Conservation (phyloP, 1,140 invertebrate species). For the Popillia japonica region DNA sequence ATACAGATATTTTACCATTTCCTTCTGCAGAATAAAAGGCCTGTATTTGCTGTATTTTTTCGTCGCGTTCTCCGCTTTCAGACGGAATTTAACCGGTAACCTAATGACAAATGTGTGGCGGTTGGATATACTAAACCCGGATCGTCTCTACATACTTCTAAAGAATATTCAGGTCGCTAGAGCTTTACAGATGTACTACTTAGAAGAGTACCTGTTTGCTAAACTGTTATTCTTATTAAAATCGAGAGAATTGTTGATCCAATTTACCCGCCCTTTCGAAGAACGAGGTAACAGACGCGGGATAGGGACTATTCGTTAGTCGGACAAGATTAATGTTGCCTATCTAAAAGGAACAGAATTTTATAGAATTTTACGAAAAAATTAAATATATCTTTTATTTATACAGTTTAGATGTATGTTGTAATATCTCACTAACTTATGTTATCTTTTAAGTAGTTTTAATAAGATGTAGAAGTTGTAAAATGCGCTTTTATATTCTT, state of each 20-base stretch:
- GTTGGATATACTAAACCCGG: conserved; percentile 71
- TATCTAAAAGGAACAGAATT: not conserved
- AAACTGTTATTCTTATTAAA: conserved; percentile 97
- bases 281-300: not conserved
- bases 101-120: conserved; percentile 42
- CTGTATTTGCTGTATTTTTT: conserved; percentile 47
- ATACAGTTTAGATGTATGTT: not conserved
- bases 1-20: too few relatives aligned
- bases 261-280: conserved; percentile 40
- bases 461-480: not conserved
- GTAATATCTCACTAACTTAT: not conserved
- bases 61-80: conserved; percentile 37
- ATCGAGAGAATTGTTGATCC: conserved; percentile 76
- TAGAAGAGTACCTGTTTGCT: conserved; percentile 95
- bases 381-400: not conserved
- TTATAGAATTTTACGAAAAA: not conserved
- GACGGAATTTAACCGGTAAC: conserved; percentile 22
- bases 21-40: conserved; percentile 42
- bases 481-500: not conserved
- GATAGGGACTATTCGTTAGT: too few relatives aligned
- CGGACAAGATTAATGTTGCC: not conserved
- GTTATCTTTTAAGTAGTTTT: not conserved
- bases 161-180: conserved; percentile 95
- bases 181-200: conserved; percentile 84
- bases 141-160: conserved; percentile 88